phyloP scores from a whole-genome alignment of 1,140 invertebrate genomes.

The Psilanteris sp. region DNA sequence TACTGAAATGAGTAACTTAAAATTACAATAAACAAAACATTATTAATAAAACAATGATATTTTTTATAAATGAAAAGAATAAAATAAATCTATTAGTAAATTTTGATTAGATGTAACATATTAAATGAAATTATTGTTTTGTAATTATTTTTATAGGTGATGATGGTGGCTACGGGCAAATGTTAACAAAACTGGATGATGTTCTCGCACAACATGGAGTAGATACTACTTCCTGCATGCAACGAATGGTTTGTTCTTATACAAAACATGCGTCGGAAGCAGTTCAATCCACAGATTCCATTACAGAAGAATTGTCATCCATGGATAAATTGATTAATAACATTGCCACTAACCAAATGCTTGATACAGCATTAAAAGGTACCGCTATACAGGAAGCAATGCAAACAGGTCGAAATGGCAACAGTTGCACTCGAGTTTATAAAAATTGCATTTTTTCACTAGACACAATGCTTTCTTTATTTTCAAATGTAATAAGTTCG shows the following conservation, averaged over 20 bases:
- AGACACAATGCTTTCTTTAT: conserved; percentile 70
- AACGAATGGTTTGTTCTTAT: conserved; percentile 88
- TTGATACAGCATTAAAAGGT: conserved; percentile 86
- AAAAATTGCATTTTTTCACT: conserved; percentile 74
- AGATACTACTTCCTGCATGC: conserved; percentile 88
- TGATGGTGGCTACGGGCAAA: conserved; percentile 83
- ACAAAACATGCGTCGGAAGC: conserved; percentile 82
- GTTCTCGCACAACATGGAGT: conserved; percentile 86
- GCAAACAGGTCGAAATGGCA: conserved; percentile 81
- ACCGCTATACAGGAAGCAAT: conserved; percentile 88
- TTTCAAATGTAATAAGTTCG: conserved; percentile 67
- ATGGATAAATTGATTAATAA: conserved; percentile 84
- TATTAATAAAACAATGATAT: too few relatives aligned
- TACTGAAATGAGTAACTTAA: too few relatives aligned
- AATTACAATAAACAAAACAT: too few relatives aligned
- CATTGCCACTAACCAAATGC: conserved; percentile 85
- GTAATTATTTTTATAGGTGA: conserved; percentile 82
- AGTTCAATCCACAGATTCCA: conserved; percentile 71
- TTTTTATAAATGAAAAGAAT: too few relatives aligned
- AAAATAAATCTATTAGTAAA: too few relatives aligned
- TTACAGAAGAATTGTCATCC: conserved; percentile 82
- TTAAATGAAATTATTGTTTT: too few relatives aligned
- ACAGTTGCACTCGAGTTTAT: conserved; percentile 72
- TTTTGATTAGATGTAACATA: too few relatives aligned
- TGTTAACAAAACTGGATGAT: conserved; percentile 86